Evolutionary conservation across 92 coral and sea anemone species (phyloP).

Genomic region (Phenganax marumi): DNA sequence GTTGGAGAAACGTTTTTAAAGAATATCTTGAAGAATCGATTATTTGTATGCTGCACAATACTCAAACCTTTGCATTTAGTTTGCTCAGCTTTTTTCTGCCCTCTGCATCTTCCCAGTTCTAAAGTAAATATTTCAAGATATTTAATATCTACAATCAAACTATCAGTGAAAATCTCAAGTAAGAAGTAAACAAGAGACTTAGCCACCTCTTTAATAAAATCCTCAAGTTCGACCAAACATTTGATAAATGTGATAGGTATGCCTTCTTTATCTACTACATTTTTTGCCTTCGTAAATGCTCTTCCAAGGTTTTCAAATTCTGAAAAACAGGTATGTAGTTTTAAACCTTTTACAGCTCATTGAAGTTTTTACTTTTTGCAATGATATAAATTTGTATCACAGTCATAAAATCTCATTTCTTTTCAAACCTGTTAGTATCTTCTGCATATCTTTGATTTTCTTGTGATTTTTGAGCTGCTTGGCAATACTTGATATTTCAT

Average conservation of each 20-base stretch:
- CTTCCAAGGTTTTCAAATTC: conserved; percentile 97
- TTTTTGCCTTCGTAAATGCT: conserved; percentile 84
- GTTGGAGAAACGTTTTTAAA: neutral
- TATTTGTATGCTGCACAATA: neutral
- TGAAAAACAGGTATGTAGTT: conserved; percentile 10
- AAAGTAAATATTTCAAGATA: neutral
- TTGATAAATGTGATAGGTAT: conserved; percentile 83
- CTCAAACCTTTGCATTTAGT: conserved; percentile 83
- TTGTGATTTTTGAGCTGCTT: conserved; percentile 91
- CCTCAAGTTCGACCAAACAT: conserved; percentile 80
- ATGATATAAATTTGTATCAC: neutral
- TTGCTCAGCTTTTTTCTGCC: conserved; percentile 93
- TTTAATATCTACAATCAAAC: neutral
- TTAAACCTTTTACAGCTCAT: neutral
- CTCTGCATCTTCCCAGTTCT: conserved; percentile 99
- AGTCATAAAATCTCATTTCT: neutral
- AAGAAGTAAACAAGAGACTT: neutral
- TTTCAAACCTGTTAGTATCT: conserved; percentile 74
- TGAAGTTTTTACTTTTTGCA: neutral
- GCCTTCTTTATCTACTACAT: conserved; percentile 91
- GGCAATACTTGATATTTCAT: conserved; percentile 75
- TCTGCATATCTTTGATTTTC: conserved; percentile 93
- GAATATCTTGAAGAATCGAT: neutral
- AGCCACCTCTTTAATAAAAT: conserved; percentile 91
- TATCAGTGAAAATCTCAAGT: neutral